phyloP scores from a whole-genome alignment of 92 coral and sea anemone species.

The Bergia puertoricense region DNA sequence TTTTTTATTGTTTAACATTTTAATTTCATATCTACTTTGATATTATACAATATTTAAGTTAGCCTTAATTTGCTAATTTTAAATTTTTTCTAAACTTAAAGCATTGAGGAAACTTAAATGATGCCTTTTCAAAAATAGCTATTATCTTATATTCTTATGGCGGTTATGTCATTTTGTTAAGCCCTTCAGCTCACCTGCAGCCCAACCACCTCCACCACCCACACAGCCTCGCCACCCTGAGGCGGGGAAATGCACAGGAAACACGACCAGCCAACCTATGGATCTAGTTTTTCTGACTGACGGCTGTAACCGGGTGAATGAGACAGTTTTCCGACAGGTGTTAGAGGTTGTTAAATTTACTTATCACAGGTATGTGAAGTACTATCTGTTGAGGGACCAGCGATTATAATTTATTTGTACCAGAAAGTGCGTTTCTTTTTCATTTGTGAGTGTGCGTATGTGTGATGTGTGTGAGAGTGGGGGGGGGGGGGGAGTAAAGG shows the following conservation, averaged over 20 bases:
- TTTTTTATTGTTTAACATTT: too few species aligned
- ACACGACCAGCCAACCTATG: constrained; percentile 43
- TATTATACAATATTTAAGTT: too few species aligned
- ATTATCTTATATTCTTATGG: too few species aligned
- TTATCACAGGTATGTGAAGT: constrained; percentile 44
- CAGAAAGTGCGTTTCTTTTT: too few species aligned
- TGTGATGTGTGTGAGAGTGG: too few species aligned
- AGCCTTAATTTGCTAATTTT: too few species aligned
- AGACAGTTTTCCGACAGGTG: constrained; percentile 60
- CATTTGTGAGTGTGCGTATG: neutral
- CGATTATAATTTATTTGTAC: neutral
- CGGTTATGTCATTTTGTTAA: neutral
- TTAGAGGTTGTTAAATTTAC: constrained; percentile 70
- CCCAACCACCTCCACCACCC: constrained; percentile 23
- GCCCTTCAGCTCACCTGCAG: neutral
- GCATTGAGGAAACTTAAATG: too few species aligned
- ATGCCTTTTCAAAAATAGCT: too few species aligned
- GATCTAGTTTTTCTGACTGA: constrained; percentile 84
- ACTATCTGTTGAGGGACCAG: neutral
- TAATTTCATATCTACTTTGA: too few species aligned
- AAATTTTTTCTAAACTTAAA: too few species aligned
- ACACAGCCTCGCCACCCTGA: constrained; percentile 26
- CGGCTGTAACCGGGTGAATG: constrained; percentile 66
- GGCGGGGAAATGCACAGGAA: constrained; percentile 46
- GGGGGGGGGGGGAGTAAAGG: too few species aligned